phyloP scores from a whole-genome alignment of 2,888 invertebrate species.

The Spodoptera exigua region DNA sequence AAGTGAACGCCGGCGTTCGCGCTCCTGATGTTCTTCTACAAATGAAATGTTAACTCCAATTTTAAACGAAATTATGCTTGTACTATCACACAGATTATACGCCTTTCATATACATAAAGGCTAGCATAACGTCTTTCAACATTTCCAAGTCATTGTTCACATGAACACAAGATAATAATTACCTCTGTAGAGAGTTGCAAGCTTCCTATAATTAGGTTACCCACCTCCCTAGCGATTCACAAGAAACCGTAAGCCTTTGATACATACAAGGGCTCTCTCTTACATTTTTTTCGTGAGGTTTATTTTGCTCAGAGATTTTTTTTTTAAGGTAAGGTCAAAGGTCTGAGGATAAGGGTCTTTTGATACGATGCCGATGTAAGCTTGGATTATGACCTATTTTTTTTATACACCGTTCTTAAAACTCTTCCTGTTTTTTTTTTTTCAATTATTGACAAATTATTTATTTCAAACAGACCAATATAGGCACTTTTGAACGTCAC shows the following conservation, averaged over 20 bases:
- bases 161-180: conserved; percentile 53
- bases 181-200: conserved; percentile 33
- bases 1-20: no score
- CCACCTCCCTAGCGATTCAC: conserved; percentile 31
- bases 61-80: no score
- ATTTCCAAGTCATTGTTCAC: conserved; percentile 15
- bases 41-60: no score
- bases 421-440: no score
- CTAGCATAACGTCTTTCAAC: not conserved
- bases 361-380: no score
- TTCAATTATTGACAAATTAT: no score
- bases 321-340: conserved; percentile 7
- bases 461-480: no score
- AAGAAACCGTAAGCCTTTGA: conserved; percentile 38
- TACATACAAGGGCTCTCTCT: conserved; percentile 11
- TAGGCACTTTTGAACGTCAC: no score
- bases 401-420: no score
- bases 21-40: no score
- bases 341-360: not conserved
- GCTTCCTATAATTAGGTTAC: conserved; percentile 42
- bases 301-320: conserved; percentile 19
- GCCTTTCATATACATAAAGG: no score
- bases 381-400: conserved; percentile 7
- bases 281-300: conserved; percentile 2
- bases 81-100: no score